Base-by-base conservation (phyloP, 2,797 vertebrate species). In the Carduelis carduelis region DNA sequence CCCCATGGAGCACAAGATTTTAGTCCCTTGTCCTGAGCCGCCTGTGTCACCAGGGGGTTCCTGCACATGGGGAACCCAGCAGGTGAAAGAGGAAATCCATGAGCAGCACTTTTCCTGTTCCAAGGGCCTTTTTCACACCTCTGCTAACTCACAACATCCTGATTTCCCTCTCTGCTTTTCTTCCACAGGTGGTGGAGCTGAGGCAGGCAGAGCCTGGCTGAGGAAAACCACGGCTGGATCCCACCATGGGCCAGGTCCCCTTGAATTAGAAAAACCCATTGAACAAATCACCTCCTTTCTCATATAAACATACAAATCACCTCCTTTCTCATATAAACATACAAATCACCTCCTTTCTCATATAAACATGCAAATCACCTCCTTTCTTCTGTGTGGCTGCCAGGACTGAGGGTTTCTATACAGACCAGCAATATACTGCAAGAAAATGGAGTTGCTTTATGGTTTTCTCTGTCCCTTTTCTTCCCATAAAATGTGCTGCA, bases 31-130 rank as follows among this genome's bases (percentile, higher is more conserved):
- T 53, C 21, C 63, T 60, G 32, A 87, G 34, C 15, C 3, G 1
- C 49, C 14, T 0, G 0, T 21, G 32, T 11, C 49, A 35, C 63
- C 1, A 1, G 26, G 11, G 27, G 8, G 35, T 6, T 59, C 37
- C 71, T 74, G 79, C 50, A 56, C 1, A 0, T 5, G 71, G 46
- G 57, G 64, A 39, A 61, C 23, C 27, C 65, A 49, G 71, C 34
- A 88, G 46, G 28, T 2, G 5, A 2, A 44, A 47, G 2, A 47
- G 53, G 57, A 72, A 83, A 64, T 7, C 17, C 3, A 4, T 50
- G 50, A 78, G 57, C n/a, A 52, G 24, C 53, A 59, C 14, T 35
- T 70, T 24, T 35, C 12, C 11, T 9, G 11, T 8, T 19, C 37
- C 34, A 63, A 81, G 37, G 4, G 20, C 37, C 6, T 64, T 34